A percentile compares a stretch with the other conserved stretches of the same genome.
Evolutionary conservation across 2,888 invertebrate species (phyloP).

Genomic region (Omphaloscelis lunosa): DNA sequence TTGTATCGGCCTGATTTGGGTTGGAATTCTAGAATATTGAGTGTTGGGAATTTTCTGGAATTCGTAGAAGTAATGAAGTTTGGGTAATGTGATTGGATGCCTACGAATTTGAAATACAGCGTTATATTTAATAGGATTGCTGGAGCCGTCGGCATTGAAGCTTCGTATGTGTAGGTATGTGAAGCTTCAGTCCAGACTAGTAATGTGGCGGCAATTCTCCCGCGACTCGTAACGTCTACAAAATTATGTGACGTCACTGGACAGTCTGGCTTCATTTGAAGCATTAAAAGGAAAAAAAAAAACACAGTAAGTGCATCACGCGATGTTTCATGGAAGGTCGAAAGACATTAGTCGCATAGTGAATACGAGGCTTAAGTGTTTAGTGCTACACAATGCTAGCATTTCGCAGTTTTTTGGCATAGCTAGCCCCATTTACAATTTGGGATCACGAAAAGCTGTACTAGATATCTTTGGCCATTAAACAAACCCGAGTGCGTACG

Average conservation of each 20-base stretch:
- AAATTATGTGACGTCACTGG: neutral
- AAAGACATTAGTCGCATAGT: neutral
- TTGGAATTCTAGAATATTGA: slow-evolving; percentile 36
- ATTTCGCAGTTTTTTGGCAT: neutral
- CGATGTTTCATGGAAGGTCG: neutral
- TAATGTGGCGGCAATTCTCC: neutral
- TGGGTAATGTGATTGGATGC: slow-evolving; percentile 26
- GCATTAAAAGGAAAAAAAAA: too few species aligned
- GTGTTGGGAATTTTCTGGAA: neutral
- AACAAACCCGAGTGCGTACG: neutral
- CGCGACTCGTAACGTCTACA: neutral
- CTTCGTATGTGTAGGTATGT: neutral
- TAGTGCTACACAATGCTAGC: neutral
- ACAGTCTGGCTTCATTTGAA: neutral
- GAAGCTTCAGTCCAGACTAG: too few species aligned
- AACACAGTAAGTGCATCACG: neutral
- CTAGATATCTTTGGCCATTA: neutral
- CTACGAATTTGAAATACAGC: neutral
- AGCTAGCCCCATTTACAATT: neutral
- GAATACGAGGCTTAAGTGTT: neutral
- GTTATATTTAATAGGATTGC: neutral
- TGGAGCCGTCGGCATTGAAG: neutral
- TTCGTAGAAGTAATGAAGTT: slow-evolving; percentile 30
- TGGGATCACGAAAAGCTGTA: neutral
- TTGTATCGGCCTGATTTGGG: slow-evolving; percentile 52